These are phyloP conservation scores for Gordius sp. DNA, from an alignment of 2,888 invertebrate species.

Conservation along the genomic window DNA sequence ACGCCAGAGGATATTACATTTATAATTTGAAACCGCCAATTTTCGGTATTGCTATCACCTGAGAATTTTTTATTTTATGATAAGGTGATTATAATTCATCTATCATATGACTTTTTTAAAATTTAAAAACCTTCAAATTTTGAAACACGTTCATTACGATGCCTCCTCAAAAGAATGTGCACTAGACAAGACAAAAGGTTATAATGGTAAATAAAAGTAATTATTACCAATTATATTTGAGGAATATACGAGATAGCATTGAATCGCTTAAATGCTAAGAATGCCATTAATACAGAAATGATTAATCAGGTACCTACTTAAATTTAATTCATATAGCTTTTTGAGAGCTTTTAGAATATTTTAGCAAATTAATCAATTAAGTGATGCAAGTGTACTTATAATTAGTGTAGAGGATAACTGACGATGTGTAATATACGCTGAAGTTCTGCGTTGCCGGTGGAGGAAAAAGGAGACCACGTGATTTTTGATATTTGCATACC, in stretches of 20 bases:
- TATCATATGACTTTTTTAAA: neutral
- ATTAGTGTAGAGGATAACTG: too few species aligned
- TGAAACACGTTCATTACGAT: neutral
- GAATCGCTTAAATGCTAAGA: neutral
- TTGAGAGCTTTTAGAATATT: neutral
- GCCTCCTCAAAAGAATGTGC: neutral
- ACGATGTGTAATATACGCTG: too few species aligned
- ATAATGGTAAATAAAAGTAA: neutral
- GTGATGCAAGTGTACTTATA: neutral
- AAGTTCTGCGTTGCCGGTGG: too few species aligned
- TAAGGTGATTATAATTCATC: too few species aligned
- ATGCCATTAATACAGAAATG: neutral
- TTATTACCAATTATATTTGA: neutral
- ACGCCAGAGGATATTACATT: too few species aligned
- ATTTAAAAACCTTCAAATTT: neutral
- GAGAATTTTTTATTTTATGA: too few species aligned
- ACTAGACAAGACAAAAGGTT: neutral
- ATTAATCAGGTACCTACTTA: neutral
- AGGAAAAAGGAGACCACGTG: too few species aligned
- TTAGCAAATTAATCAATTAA: neutral
- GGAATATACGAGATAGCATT: neutral
- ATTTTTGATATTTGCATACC: too few species aligned
- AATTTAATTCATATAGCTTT: neutral
- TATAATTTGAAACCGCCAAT: too few species aligned
- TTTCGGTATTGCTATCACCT: too few species aligned